Evolutionary conservation across 2,113 vertebrate genomes (phyloP).

Genomic region (Symphodus melops): DNA sequence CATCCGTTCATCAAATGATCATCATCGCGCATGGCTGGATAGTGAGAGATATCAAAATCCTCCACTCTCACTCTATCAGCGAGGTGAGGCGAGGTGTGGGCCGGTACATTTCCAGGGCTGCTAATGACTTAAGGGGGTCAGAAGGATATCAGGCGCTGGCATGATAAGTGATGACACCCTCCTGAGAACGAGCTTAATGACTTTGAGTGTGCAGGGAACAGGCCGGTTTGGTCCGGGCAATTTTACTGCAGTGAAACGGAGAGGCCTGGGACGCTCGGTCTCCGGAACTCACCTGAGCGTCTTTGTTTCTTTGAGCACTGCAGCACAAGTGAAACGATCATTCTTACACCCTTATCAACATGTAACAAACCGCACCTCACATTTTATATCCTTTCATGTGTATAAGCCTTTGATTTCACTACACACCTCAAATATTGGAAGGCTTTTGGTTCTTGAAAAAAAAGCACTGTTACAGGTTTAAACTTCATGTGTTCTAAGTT

Average conservation of each 20-base stretch:
- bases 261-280: slow-evolving; percentile 36
- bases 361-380: neutral
- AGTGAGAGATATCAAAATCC: slow-evolving; percentile 51
- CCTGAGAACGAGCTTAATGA: slow-evolving; percentile 73
- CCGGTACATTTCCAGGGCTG: slow-evolving; percentile 53
- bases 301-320: slow-evolving; percentile 4
- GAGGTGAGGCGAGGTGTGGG: slow-evolving; percentile 47
- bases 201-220: slow-evolving; percentile 53
- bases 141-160: slow-evolving; percentile 71
- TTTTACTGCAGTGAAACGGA: slow-evolving; percentile 59
- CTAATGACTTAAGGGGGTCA: slow-evolving; percentile 77
- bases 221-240: slow-evolving; percentile 39
- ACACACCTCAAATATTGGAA: no score
- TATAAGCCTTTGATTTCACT: neutral
- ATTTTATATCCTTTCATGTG: neutral
- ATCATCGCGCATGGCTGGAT: slow-evolving; percentile 43
- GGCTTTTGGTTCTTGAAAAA: neutral
- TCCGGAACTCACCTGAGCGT: slow-evolving; percentile 15
- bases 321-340: neutral
- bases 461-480: neutral
- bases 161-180: slow-evolving; percentile 73
- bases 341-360: no score
- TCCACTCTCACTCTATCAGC: slow-evolving; percentile 17
- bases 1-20: slow-evolving; percentile 55
- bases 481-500: neutral